Evolutionary conservation across 2,888 invertebrate genomes (phyloP).

Genomic region (Agrotis ipsilon): DNA sequence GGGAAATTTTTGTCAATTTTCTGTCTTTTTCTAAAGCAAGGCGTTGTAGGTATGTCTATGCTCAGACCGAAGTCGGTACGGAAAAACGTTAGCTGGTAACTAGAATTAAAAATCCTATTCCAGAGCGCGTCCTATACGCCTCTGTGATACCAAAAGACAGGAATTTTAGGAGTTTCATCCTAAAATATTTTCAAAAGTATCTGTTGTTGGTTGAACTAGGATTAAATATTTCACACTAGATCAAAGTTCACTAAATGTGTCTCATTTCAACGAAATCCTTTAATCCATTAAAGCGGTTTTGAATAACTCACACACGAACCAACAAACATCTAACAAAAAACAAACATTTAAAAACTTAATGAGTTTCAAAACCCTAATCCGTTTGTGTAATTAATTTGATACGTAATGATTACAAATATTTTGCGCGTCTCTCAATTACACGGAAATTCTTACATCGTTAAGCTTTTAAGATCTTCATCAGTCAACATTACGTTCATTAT

Average conservation of each 20-base stretch:
- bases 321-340: neutral
- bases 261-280: neutral
- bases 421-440: constrained; percentile 35
- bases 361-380: constrained; percentile 17
- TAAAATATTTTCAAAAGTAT: no score
- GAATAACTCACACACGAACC: neutral
- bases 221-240: no score
- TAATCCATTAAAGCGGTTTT: neutral
- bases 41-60: no score
- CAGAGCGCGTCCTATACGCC: no score
- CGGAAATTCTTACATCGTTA: constrained; percentile 46
- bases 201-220: no score
- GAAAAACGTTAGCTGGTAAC: no score
- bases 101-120: no score
- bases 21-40: no score
- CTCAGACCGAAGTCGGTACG: no score
- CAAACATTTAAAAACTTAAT: neutral
- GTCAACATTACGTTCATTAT: constrained; percentile 48
- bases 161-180: no score
- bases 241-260: neutral
- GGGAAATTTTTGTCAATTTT: no score
- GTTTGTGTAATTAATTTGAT: constrained; percentile 33
- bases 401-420: constrained; percentile 48
- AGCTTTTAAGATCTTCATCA: constrained; percentile 50
- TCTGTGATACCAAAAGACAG: no score